Percentiles rank a stretch among this genome's conserved stretches.
These are phyloP conservation scores for Cinclus mexicanus DNA, from an alignment of 2,113 vertebrate genomes.

Conservation along the genomic window DNA sequence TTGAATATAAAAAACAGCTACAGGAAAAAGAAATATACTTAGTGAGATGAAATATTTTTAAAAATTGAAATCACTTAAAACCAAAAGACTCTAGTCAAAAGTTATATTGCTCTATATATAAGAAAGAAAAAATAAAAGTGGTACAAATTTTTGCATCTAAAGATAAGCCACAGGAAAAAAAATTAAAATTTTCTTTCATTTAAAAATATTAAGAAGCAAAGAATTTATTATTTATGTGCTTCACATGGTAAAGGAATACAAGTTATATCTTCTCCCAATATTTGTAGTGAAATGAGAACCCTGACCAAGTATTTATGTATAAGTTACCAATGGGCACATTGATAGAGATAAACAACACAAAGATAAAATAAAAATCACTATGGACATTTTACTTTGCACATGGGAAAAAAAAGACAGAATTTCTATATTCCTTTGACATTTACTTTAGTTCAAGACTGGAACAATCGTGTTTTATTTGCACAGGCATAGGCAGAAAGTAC, in stretches of 20 bases:
- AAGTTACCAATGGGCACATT: background rate
- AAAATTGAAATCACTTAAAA: slow-evolving; percentile 24
- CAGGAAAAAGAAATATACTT: slow-evolving; percentile 11
- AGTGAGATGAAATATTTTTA: background rate
- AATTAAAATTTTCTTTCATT: background rate
- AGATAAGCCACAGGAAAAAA: background rate
- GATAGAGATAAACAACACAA: background rate
- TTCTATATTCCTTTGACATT: background rate
- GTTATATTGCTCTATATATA: background rate
- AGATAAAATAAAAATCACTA: background rate
- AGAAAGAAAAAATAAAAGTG: background rate
- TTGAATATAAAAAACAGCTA: slow-evolving; percentile 24
- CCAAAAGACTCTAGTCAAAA: background rate
- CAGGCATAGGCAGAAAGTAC: background rate
- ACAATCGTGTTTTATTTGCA: background rate
- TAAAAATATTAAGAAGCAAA: background rate
- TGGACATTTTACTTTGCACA: background rate
- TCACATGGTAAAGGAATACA: background rate
- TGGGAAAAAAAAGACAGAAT: background rate
- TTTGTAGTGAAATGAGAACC: background rate
- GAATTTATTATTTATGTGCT: background rate
- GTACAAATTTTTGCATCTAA: background rate
- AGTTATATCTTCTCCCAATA: background rate
- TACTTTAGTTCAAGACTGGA: background rate
- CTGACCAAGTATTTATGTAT: background rate